These are phyloP conservation scores for Perca schrenkii DNA, from an alignment of 2,113 vertebrate species.

Conservation along the genomic window DNA sequence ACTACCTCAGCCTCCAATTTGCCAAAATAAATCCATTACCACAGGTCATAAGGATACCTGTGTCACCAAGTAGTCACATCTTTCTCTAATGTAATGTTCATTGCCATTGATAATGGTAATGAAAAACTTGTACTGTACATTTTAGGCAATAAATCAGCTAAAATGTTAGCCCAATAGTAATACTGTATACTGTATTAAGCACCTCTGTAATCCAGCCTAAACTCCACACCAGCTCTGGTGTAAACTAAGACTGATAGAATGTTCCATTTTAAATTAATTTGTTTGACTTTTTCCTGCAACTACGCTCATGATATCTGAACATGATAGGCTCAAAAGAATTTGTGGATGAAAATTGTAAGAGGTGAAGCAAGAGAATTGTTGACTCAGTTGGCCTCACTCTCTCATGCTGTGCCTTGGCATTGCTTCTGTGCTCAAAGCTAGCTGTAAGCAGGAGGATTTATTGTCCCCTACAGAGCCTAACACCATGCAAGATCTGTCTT, in stretches of 20 bases:
- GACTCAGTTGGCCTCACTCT: conserved; percentile 60
- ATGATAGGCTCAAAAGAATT: conserved; percentile 13
- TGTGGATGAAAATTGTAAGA: conserved; percentile 18
- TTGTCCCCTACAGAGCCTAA: conserved; percentile 45
- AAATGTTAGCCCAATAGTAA: neutral
- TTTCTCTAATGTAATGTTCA: neutral
- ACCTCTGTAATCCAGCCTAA: neutral
- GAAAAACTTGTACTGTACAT: neutral
- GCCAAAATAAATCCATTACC: neutral
- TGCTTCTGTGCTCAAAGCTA: conserved; percentile 51
- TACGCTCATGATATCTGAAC: neutral
- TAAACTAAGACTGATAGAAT: neutral
- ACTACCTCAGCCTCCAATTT: neutral
- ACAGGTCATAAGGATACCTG: neutral
- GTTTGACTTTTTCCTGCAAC: neutral
- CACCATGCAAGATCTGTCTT: conserved; percentile 36
- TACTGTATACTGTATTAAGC: neutral
- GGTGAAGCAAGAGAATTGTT: conserved; percentile 60
- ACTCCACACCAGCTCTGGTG: neutral
- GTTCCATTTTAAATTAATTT: neutral
- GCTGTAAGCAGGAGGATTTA: conserved; percentile 62
- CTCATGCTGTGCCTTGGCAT: conserved; percentile 71
- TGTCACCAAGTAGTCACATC: neutral
- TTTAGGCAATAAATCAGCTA: neutral
- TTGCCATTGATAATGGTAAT: neutral